A percentile compares a stretch with the other conserved stretches of the same genome.
phyloP scores from a whole-genome alignment of 2,888 invertebrate species.

The Eucera pruinosa region DNA sequence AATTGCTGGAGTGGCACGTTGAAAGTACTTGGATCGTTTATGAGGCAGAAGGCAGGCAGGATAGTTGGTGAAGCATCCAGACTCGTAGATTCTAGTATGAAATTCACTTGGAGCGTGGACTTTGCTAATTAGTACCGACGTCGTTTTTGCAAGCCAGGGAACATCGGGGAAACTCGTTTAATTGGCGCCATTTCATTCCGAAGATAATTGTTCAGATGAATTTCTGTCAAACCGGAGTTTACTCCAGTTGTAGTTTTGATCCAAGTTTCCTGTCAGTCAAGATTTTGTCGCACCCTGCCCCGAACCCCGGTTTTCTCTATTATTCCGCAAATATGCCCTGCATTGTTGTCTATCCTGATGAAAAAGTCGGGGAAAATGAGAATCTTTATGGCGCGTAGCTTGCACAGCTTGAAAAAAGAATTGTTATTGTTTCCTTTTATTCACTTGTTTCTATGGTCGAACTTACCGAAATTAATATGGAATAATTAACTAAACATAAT shows the following conservation, averaged over 20 bases:
- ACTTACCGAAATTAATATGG: neutral
- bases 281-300: conserved; percentile 26
- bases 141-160: conserved; percentile 51
- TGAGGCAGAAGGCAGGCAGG: neutral
- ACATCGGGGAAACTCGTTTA: conserved; percentile 50
- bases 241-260: conserved; percentile 27
- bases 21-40: conserved; percentile 43
- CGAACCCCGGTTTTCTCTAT: conserved; percentile 10
- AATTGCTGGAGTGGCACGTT: conserved; percentile 33
- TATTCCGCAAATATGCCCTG: conserved; percentile 20
- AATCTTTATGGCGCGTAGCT: neutral
- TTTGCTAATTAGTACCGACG: conserved; percentile 63
- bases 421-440: conserved; percentile 6
- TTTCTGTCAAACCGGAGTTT: conserved; percentile 52
- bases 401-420: neutral
- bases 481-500: no score
- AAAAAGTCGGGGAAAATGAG: neutral
- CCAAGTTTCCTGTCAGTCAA: conserved; percentile 30
- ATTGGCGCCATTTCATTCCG: conserved; percentile 58
- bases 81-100: conserved; percentile 40
- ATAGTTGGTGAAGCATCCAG: conserved; percentile 34
- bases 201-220: conserved; percentile 58
- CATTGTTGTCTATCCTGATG: conserved; percentile 4
- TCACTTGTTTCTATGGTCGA: neutral
- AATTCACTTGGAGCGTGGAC: conserved; percentile 62